These are phyloP conservation scores for Glyphotaelius pellucidus DNA, from an alignment of 2,888 invertebrate species.

Conservation along the genomic window DNA sequence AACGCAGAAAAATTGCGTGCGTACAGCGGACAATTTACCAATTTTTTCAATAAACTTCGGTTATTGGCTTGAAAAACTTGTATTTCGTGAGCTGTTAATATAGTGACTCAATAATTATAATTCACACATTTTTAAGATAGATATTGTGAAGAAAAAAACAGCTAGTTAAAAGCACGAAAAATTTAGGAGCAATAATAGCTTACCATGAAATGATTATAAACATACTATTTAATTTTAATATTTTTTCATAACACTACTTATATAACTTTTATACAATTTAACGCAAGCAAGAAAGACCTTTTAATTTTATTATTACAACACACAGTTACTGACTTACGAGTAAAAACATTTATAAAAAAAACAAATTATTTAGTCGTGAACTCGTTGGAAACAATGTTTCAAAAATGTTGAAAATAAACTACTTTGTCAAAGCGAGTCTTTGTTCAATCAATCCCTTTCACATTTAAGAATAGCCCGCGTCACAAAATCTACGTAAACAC, in stretches of 20 bases:
- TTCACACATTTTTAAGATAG: too few species aligned
- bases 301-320: neutral
- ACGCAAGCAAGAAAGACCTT: too few species aligned
- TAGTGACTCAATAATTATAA: too few species aligned
- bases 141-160: neutral
- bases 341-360: neutral
- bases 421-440: neutral
- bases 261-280: neutral
- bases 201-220: neutral
- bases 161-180: neutral
- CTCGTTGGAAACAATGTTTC: neutral
- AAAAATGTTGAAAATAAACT: neutral
- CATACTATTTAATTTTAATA: neutral
- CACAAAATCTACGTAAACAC: neutral
- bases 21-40: too few species aligned
- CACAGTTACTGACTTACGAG: neutral
- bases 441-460: slow-evolving; percentile 14
- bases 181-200: neutral
- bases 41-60: too few species aligned
- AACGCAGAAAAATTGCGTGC: too few species aligned
- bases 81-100: too few species aligned
- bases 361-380: neutral
- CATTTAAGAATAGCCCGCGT: neutral
- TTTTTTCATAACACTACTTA: neutral
- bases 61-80: too few species aligned